Percentiles rank a stretch among this genome's conserved stretches.
phyloP scores from a whole-genome alignment of 2,888 invertebrate species.

The Drosophila crucigera region DNA sequence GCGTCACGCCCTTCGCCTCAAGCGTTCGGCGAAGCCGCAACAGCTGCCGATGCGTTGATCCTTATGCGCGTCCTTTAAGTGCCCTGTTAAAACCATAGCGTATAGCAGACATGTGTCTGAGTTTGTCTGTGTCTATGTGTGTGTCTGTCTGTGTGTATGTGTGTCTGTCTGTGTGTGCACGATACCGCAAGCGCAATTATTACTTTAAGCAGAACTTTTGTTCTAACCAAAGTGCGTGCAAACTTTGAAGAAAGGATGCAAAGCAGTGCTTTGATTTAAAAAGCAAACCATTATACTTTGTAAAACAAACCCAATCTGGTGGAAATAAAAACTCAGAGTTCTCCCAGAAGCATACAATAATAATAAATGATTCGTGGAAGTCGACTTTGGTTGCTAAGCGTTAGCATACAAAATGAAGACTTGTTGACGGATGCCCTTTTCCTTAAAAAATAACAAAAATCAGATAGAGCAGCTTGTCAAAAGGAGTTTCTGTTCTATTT shows the following conservation, averaged over 20 bases:
- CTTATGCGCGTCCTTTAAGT: constrained; percentile 53
- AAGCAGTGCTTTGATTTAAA: constrained; percentile 17
- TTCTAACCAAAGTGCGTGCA: constrained; percentile 25
- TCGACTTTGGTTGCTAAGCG: not conserved
- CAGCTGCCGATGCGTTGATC: constrained; percentile 46
- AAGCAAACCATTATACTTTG: constrained; percentile 15
- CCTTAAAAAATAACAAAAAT: not conserved
- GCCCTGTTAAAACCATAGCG: constrained; percentile 36
- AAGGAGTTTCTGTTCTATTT: not conserved
- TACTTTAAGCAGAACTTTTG: constrained; percentile 59
- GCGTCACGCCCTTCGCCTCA: constrained; percentile 47
- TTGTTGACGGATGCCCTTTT: not conserved
- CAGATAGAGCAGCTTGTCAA: constrained; percentile 8
- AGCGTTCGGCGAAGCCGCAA: constrained; percentile 60
- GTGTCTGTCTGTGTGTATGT: constrained; percentile 1
- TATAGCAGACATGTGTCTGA: constrained; percentile 4
- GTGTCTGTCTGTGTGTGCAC: constrained; percentile 15
- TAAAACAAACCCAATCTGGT: not conserved
- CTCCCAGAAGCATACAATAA: not conserved
- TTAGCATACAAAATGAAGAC: not conserved
- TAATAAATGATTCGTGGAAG: not conserved
- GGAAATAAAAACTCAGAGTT: not conserved
- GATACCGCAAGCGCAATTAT: constrained; percentile 66
- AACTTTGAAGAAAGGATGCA: constrained; percentile 32
- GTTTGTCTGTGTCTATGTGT: not conserved